These are phyloP conservation scores for Aldrovandia affinis DNA, from an alignment of 2,797 vertebrate species.

Conservation along the genomic window DNA sequence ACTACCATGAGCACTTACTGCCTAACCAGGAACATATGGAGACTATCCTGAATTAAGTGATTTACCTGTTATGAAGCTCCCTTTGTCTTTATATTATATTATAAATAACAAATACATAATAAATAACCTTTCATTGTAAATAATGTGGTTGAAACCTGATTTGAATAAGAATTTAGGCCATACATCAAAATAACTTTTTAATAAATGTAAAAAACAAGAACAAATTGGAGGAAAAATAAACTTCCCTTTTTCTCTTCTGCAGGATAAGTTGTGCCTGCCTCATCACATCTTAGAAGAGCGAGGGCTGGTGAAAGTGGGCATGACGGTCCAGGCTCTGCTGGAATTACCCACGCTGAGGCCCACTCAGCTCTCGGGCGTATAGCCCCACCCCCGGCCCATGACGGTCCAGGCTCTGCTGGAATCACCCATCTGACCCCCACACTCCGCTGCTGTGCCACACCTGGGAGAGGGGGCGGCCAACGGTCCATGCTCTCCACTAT, in stretches of 20 bases:
- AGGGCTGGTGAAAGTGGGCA: conserved; percentile 87
- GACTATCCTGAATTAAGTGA: neutral
- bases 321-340: conserved; percentile 88
- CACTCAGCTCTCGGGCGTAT: conserved; percentile 11
- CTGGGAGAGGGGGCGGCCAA: neutral
- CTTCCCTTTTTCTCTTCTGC: conserved; percentile 34
- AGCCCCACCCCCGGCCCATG: neutral
- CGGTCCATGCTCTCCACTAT: neutral
- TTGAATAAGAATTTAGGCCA: neutral
- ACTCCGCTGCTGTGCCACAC: neutral
- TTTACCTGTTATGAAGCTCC: neutral
- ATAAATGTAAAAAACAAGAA: neutral
- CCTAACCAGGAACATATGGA: neutral
- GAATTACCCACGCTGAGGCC: conserved; percentile 57
- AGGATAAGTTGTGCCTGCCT: conserved; percentile 94
- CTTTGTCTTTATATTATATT: no score
- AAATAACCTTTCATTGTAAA: no score
- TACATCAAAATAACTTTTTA: neutral
- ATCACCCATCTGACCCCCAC: neutral
- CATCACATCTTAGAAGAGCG: conserved; percentile 97
- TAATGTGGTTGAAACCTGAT: no score
- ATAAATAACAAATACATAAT: no score
- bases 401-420: conserved; percentile 81
- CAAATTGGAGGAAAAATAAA: neutral
- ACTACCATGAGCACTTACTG: no score